Percentiles rank a stretch among this genome's conserved stretches.
Conservation (phyloP, 2,888 invertebrate species). For the Eupithecia exiguata region DNA sequence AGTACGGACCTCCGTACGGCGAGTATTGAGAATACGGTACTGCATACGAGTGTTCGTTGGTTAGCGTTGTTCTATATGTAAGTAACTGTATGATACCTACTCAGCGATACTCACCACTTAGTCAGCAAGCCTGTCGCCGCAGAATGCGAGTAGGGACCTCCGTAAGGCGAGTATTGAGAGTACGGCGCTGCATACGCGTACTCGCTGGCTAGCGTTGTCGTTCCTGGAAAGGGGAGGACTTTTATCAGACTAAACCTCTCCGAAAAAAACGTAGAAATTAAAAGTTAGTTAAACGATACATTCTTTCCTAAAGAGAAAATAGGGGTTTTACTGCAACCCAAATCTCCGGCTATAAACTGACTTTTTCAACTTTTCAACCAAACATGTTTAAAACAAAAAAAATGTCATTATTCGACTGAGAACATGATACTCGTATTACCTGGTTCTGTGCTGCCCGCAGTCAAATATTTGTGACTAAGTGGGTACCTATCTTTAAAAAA, state of each 20-base stretch:
- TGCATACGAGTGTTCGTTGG: too few species aligned
- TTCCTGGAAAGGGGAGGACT: slow-evolving; percentile 62
- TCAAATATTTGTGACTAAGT: neutral
- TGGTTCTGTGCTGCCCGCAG: neutral
- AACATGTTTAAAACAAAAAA: neutral
- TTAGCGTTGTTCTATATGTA: neutral
- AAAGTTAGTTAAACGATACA: neutral
- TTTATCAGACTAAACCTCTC: slow-evolving; percentile 9
- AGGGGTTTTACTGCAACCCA: neutral
- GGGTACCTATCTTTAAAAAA: neutral
- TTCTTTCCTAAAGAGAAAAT: neutral
- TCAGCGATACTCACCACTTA: slow-evolving; percentile 82
- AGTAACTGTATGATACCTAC: slow-evolving; percentile 43
- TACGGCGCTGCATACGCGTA: slow-evolving; percentile 89
- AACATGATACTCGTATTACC: neutral
- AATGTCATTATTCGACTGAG: neutral
- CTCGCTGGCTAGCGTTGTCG: slow-evolving; percentile 80
- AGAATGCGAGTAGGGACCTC: slow-evolving; percentile 78
- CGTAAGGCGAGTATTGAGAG: slow-evolving; percentile 80
- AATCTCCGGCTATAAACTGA: neutral
- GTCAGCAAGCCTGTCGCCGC: slow-evolving; percentile 84
- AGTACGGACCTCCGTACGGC: too few species aligned
- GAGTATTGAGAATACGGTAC: too few species aligned
- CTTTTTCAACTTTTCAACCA: neutral
- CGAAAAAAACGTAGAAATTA: neutral